Base-by-base conservation (phyloP, 2,888 invertebrate genomes). In the Protonemura montana region DNA sequence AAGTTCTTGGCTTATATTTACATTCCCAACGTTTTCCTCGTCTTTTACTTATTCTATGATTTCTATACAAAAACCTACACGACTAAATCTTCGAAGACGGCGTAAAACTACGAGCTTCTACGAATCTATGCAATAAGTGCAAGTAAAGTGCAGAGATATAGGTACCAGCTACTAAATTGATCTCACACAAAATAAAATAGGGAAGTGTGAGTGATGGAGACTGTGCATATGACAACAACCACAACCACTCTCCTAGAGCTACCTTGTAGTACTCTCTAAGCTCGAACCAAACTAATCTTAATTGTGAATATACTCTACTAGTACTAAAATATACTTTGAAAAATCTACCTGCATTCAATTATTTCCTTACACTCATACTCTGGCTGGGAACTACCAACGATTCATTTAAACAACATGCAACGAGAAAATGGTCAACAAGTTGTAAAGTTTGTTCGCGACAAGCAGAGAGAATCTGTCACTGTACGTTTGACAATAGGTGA, bases 41-140 rank as follows among this genome's bases (percentile, higher is more conserved):
- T 95, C 82, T 95, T 94, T 89, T 95, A 94, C 90, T 94, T 96
- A 92, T 96, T 96, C 89, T 94, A 94, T 88, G 92, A 95, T 86
- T 96, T 96, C 90, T 96, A 94, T 89, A 92, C 91, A 88, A 92
- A 93, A 86, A 93, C 93, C 84, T 95, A 95, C 89, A 89, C 88
- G 86, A 89, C 88, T 86, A 90, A 91, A 88, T 90, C 28, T 25
- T 16, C 0, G 10, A 86, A 87, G 81, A 86, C 28, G 25, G 59
- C 76, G 77, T 59, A 83, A 82, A 10, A 27, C 35, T 10, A 85
- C 77, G n/a, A 78, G 27, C 78, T 10, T 10, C 2, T 2, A 10
- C n/a, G 59, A 2, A 10, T 21, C 59, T 7, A 13, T 59, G 13
- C 59, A 13, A 59, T 21, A 59, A 21, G 59, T 59, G 13, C 6